Evolutionary conservation across 2,113 vertebrate species (phyloP), one percentile per base, ranked within the genome.

Genomic region (Genyomyrus donnyi): DNA sequence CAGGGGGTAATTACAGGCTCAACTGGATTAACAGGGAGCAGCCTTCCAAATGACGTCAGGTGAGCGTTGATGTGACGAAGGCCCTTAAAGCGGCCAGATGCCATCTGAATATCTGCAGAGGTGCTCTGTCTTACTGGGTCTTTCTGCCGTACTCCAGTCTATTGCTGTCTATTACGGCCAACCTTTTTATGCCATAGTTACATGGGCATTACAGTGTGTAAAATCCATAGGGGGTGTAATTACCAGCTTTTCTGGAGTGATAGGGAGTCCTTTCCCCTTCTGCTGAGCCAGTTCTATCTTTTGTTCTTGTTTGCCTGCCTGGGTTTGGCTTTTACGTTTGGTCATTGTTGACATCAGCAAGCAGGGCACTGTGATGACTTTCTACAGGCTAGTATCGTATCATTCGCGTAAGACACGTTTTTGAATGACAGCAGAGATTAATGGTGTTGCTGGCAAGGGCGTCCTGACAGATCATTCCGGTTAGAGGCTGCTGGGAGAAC

Each of bases 211-310:
- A 42, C 35, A 42, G 74, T 31, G 46, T 53, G 49, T 87, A 87
- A 87, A 87, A 48, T 50, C 85, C 49, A 45, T 52, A 52, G 85
- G 46, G 85, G 85, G 49, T 85, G 49, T 87, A 85, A 85, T 85
- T 85, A 48, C 45, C 17, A 42, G 45, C 39, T n/a, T 85, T 85
- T 85, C 9, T 48, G 83, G 1, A 46, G 42, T 27, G 10, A 53
- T n/a, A 7, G 49, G 11, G 85, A 52, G 39, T 48, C 3, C 46
- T 45, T 49, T 46, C 19, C 85, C 49, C 85, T 31, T 8, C 48
- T 3, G 24, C n/a, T 35, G 7, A 49, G 9, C 48, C 11, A 15
- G 4, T 49, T 49, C 17, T 49, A 2, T 49, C 45, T 52, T 6
- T 24, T 85, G 39, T 4, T 50, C 39, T 24, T 9, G 46, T 27